Evolutionary conservation across 2,888 invertebrate species (phyloP), one percentile per base, ranked within the genome.

Genomic region (Caenorhabditis doughertyi): DNA sequence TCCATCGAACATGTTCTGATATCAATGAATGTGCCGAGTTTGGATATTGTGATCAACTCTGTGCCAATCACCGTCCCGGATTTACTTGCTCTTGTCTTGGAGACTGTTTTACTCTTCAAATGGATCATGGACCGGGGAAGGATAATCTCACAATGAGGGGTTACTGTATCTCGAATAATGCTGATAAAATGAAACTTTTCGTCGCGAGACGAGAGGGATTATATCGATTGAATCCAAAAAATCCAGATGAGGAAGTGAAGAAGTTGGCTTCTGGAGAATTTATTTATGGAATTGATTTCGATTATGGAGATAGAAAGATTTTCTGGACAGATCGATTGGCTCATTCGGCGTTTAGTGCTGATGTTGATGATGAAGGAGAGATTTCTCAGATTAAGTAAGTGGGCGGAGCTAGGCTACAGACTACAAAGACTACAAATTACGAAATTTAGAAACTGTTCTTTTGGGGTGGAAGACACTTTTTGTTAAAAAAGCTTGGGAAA

Each of bases 1-100:
- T 93, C 88, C 92, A 96, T 91, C 94, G 95, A 87, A 95, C 95
- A 3, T 98, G 98, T 92, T 94, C 95, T 94, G 98, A 99, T 93
- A 94, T 96, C 87, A 95, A 98, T 93, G 98, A 98, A 85, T 93
- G 93, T 87, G 85, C 90, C 18, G 91, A 92, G 67, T 93, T 92
- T 91, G 93, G 93, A 29, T 92, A 91, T 79, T 99, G 98, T 92
- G 97, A 98, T 92, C 99, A 99, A 92, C 94, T 95, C 35, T 99
- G 99, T 92, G 94, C 95, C 79, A 98, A 98, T 92, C 95, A 95
- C 0, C 95, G 95, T 0, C 97, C 94, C 9, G 93, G 96, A 11
- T 98, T 95, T 93, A 89, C 89, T 0, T 92, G 91, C 80, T 82
- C 85, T 32, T 92, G 92, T 49, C 68, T 89, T 23, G 89, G 91